phyloP scores from a whole-genome alignment of 1,140 invertebrate genomes.

The Heliothis virescens region DNA sequence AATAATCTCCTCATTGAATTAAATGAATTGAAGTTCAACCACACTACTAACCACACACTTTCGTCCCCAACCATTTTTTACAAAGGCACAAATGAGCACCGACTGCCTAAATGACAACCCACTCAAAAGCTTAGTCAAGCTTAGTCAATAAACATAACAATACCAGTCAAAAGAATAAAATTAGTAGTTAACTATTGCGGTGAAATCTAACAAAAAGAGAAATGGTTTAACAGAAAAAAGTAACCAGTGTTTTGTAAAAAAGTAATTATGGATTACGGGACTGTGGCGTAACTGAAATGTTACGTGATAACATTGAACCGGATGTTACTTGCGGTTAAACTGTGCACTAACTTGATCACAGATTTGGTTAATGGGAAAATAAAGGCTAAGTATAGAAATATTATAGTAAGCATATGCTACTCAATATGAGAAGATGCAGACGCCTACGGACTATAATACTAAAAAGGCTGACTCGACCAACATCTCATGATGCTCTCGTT shows the following conservation, averaged over 20 bases:
- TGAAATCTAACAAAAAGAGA: conserved; percentile 35
- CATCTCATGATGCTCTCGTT: too few relatives aligned
- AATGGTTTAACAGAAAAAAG: conserved; percentile 28
- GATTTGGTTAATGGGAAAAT: background rate
- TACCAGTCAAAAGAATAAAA: background rate
- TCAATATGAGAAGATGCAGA: too few relatives aligned
- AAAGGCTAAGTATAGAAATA: background rate
- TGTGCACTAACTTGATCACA: background rate
- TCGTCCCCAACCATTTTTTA: background rate
- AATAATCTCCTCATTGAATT: too few relatives aligned
- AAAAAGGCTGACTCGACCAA: too few relatives aligned
- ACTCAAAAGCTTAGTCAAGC: background rate
- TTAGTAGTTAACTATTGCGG: background rate
- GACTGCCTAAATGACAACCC: background rate
- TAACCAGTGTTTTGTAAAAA: conserved; percentile 19
- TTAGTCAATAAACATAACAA: background rate
- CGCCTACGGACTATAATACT: too few relatives aligned
- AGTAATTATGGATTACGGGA: conserved; percentile 46
- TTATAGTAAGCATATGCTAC: too few relatives aligned
- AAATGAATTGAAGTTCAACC: too few relatives aligned
- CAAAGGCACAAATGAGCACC: background rate
- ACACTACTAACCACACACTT: background rate
- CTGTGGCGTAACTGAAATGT: conserved; percentile 43
- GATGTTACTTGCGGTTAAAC: background rate
- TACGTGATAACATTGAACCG: conserved; percentile 11